A percentile compares a stretch with the other conserved stretches of the same genome.
phyloP scores from a whole-genome alignment of 2,797 vertebrate genomes.

The Thunnus albacares region DNA sequence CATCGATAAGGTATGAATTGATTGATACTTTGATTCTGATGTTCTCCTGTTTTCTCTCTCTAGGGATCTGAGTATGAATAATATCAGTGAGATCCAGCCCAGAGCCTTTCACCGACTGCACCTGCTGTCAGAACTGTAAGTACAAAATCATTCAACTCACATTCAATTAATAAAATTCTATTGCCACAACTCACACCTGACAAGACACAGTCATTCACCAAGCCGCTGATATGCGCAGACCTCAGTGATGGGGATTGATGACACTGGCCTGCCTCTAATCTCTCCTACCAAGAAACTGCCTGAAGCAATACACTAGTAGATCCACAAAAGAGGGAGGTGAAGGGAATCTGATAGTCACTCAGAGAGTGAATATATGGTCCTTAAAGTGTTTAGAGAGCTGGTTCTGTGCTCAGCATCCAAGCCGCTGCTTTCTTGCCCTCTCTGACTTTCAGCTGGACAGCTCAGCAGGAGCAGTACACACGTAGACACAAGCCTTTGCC shows the following conservation, averaged over 20 bases:
- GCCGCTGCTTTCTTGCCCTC: conserved; percentile 53
- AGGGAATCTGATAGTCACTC: conserved; percentile 74
- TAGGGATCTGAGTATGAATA: conserved; percentile 98
- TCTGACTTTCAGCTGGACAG: conserved; percentile 69
- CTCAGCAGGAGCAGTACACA: conserved; percentile 60
- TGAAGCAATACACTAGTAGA: conserved; percentile 68
- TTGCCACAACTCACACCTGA: conserved; percentile 58
- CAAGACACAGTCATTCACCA: conserved; percentile 56
- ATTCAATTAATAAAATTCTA: conserved; percentile 57
- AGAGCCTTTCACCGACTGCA: conserved; percentile 89
- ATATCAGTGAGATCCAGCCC: conserved; percentile 92
- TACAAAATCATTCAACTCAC: conserved; percentile 70
- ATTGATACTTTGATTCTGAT: conserved; percentile 56
- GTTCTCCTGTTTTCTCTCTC: conserved; percentile 50
- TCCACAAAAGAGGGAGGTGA: conserved; percentile 54
- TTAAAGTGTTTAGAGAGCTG: conserved; percentile 69
- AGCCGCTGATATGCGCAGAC: conserved; percentile 56
- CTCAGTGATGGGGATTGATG: conserved; percentile 75
- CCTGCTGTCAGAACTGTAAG: conserved; percentile 96
- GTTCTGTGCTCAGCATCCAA: conserved; percentile 67
- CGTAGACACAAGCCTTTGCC: conserved; percentile 45
- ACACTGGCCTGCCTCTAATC: conserved; percentile 74
- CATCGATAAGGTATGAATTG: conserved; percentile 31
- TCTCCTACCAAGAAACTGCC: conserved; percentile 74
- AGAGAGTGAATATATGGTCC: conserved; percentile 71